Evolutionary conservation across 2,888 invertebrate species (phyloP), one percentile per base, ranked within the genome.

Genomic region (Drosophila anomelani): DNA sequence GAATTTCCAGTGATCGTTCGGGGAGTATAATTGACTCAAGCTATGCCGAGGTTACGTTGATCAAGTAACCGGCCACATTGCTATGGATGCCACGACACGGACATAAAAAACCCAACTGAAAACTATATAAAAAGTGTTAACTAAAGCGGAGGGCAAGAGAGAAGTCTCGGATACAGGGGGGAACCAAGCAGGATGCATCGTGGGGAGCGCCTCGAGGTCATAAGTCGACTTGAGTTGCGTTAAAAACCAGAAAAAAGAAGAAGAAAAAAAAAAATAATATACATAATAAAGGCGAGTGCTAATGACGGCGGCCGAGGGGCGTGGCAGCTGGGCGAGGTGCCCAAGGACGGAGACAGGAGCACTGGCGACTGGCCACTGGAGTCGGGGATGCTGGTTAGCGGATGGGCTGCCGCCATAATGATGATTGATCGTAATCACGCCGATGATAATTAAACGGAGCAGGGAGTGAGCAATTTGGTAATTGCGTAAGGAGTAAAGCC

Each of bases 11-110:
- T 59, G 80, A 85, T 80, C 80, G 80, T 59, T 39, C 47, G 58
- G 34, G 56, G 43, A 53, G 54, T n/a, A 51, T 29, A 55, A 67
- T 70, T 79, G 81, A 82, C 68, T 87, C 77, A 76, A 86, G 80
- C 78, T 79, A 74, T 76, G 64, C 32, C 85, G 87, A 89, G 85
- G 85, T 85, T 89, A 81, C 71, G 76, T 76, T 78, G 80, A 81
- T 85, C 87, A 85, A 81, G 85, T 89, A 88, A 87, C 85, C 71
- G 51, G 54, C 46, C 64, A 60, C 58, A 77, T 70, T 79, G 76
- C 59, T 54, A 57, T 56, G 62, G 58, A 68, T 56, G 58, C 69
- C 73, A 44, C 49, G 64, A 46, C 15, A 29, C 41, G 56, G 23
- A 23, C 58, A 36, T 69, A 36, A 57, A 68, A 58, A 70, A n/a